Evolutionary conservation across 1,140 invertebrate genomes (phyloP).

Genomic region (Neuroterus valhalla): DNA sequence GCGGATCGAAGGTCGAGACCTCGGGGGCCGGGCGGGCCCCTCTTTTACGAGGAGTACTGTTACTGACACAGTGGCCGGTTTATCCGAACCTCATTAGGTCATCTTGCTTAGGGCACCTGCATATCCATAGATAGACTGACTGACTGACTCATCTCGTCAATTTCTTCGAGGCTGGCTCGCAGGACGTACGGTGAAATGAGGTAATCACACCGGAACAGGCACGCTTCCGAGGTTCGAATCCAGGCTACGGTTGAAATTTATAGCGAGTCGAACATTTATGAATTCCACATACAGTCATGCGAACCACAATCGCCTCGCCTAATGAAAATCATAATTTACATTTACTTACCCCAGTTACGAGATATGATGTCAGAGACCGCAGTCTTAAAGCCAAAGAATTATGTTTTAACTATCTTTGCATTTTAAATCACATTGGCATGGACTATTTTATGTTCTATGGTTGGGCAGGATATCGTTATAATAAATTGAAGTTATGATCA

Average conservation of each 20-base stretch:
- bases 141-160: constrained; percentile 20
- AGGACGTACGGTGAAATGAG: constrained; percentile 7
- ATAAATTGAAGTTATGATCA: too few species aligned
- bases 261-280: neutral
- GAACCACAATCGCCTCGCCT: neutral
- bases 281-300: neutral
- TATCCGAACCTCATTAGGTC: constrained; percentile 18
- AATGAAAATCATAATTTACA: neutral
- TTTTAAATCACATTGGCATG: too few species aligned
- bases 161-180: neutral
- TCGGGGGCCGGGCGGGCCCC: neutral
- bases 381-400: too few species aligned
- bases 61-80: constrained; percentile 26
- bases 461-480: too few species aligned
- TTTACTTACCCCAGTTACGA: too few species aligned
- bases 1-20: constrained; percentile 10
- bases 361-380: too few species aligned
- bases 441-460: too few species aligned
- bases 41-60: constrained; percentile 27
- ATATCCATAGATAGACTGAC: constrained; percentile 1
- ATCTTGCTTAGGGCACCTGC: constrained; percentile 11
- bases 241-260: constrained; percentile 2
- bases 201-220: constrained; percentile 3
- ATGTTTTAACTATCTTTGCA: too few species aligned
- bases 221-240: neutral